Evolutionary conservation across 2,113 vertebrate genomes (phyloP), one percentile per base, ranked within the genome.

Genomic region (Phoxinus phoxinus): DNA sequence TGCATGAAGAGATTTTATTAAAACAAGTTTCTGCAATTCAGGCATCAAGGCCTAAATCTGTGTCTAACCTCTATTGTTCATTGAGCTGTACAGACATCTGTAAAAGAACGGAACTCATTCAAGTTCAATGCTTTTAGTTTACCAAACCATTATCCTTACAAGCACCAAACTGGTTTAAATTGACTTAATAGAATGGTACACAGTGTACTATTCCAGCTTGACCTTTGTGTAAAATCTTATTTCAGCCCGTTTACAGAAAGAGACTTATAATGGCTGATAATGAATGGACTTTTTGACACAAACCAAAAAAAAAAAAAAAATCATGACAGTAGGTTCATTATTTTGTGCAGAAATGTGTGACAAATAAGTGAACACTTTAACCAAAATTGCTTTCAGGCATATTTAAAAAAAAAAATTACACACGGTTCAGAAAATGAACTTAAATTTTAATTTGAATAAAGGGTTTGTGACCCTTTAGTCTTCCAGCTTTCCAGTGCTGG

Each of bases 81-180:
- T 59, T 25, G 15, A 30, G 4, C 58, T 3, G 6, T 65, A 19
- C 21, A 6, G 46, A 21, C 23, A 65, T 80, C 13, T 12, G 23
- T 32, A 11, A 56, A 77, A 41, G 17, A 1, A 35, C 27, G 1
- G 19, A 27, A 37, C 53, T 77, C 67, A 59, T 27, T 30, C 75
- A 78, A 59, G 30, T 48, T 61, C 10, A 15, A 41, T 12, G 48
- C 27, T 72, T 48, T 83, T 72, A 41, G 51, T 81, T 83, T 53
- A 77, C 73, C 27, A 7, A 41, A 83, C 30, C 8, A 53, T 53
- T 86, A 71, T 85, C 46, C 46, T 81, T 32, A 32, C 27, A 71
- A 32, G 15, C 65, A 58, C 35, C 81, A 78, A 86, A 89, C 17
- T 78, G 84, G 84, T 88, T 87, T 87, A 76, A 85, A 86, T 86